Conservation (phyloP, 35 echinoderm and acorn worm species). For the Apostichopus japonicus region DNA sequence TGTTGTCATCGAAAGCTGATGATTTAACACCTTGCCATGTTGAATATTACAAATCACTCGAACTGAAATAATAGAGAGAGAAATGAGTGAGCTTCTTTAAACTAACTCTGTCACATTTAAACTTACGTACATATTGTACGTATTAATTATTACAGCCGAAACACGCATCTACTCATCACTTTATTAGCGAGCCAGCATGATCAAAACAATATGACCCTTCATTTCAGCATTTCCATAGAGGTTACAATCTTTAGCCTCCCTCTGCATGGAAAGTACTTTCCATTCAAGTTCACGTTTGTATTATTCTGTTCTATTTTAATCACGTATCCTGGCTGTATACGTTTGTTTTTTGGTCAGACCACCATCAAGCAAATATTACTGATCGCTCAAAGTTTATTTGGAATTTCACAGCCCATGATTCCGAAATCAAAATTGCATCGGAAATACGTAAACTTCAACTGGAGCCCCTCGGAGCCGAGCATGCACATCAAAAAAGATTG, state of each 20-base stretch:
- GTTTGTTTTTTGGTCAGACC: not conserved
- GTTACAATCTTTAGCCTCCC: not conserved
- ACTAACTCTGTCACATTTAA: too few species aligned
- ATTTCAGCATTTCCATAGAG: not conserved
- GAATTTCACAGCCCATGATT: not conserved
- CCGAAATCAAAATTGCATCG: not conserved
- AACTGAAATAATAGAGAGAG: too few species aligned
- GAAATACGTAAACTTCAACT: not conserved
- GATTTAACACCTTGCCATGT: too few species aligned
- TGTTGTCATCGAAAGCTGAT: too few species aligned
- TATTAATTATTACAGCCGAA: too few species aligned
- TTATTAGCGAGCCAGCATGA: not conserved
- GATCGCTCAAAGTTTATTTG: conserved; percentile 18
- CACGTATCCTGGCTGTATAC: not conserved
- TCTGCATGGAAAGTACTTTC: not conserved
- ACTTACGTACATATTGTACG: too few species aligned
- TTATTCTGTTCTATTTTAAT: conserved; percentile 10
- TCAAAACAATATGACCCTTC: not conserved
- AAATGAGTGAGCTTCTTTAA: too few species aligned
- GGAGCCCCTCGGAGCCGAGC: not conserved
- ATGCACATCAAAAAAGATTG: not conserved
- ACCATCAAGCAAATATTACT: not conserved
- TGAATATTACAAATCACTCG: too few species aligned
- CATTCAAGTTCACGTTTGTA: not conserved
- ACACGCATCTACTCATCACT: not conserved